Evolutionary conservation across 2,888 invertebrate genomes (phyloP), one percentile per base, ranked within the genome.

Genomic region (Mantis religiosa): DNA sequence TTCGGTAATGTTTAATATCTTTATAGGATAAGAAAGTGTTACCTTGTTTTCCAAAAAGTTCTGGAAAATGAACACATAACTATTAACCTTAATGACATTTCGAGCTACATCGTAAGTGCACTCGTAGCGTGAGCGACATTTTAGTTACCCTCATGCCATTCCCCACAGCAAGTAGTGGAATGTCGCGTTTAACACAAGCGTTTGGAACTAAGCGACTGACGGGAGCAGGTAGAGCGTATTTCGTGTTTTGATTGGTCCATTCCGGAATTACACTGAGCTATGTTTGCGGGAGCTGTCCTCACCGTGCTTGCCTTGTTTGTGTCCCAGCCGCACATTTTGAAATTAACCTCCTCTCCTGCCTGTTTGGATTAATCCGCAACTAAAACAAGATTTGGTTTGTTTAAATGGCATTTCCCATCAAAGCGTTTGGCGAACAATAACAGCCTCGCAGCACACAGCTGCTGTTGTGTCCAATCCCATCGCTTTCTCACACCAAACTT

Each of bases 311-410:
- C 54, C 54, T 71, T 28, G 71, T 86, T 20, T 81, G n/a, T 86
- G 86, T 81, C 47, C 86, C 8, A 28, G 81, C 20, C 28, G 15
- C 27, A 81, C 30, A 71, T 86, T 86, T 86, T 81, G 86, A 86
- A 86, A 86, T 86, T 86, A 86, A 81, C 86, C 81, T 81, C 14
- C 71, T 86, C 28, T 81, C 54, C 81, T 28, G 71, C 28, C 30
- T 86, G 81, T 86, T 86, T 86, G 86, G 81, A 47, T 86, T 86
- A 54, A 81, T 86, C 86, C 86, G 81, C 71, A 71, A 86, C 86
- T 28, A 81, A 86, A 86, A 86, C 86, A 86, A 81, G 81, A 81
- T 86, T 86, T 86, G 86, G 54, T 54, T 86, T 86, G 86, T 28
- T 85, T 85, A 85, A 85, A 85, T 27, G 85, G 54, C 86, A 86